These are phyloP conservation scores for Chrysina gloriosa DNA, from an alignment of 2,888 invertebrate species.

Conservation along the genomic window DNA sequence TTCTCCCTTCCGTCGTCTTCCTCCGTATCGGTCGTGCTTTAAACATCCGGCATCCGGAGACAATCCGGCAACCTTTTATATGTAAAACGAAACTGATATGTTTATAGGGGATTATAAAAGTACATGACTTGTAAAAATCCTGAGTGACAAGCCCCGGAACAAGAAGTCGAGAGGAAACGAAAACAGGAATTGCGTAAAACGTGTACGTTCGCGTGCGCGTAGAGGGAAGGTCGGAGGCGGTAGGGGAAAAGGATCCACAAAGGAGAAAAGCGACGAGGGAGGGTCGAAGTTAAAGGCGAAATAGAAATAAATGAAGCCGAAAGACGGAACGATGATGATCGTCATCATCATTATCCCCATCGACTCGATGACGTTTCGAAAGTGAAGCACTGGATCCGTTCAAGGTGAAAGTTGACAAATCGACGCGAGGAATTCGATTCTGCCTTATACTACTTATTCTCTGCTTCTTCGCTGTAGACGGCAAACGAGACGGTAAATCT, in stretches of 20 bases:
- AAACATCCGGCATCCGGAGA: conserved; percentile 60
- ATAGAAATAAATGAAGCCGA: conserved; percentile 65
- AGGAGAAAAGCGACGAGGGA: neutral
- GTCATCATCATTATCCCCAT: conserved; percentile 20
- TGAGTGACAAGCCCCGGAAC: conserved; percentile 64
- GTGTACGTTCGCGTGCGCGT: conserved; percentile 52
- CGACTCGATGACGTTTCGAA: conserved; percentile 23
- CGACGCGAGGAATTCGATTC: conserved; percentile 2
- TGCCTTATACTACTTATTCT: no score
- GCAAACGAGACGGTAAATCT: conserved; percentile 23
- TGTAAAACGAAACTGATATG: conserved; percentile 65
- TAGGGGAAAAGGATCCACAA: neutral
- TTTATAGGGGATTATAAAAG: conserved; percentile 65
- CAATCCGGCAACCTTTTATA: conserved; percentile 61
- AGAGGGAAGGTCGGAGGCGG: neutral
- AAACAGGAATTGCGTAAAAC: conserved; percentile 61
- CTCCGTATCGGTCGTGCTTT: conserved; percentile 38
- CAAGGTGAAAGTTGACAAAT: conserved; percentile 37
- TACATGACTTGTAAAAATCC: conserved; percentile 66
- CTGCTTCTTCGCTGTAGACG: conserved; percentile 2
- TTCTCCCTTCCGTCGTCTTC: neutral
- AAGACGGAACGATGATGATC: conserved; percentile 65
- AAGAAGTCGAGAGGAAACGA: conserved; percentile 64
- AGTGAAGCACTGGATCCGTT: conserved; percentile 21
- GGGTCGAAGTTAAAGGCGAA: conserved; percentile 42